Evolutionary conservation across 30 jellyfish, hydroid and myxozoan genomes (phyloP).

Genomic region (Aurelia aurita): DNA sequence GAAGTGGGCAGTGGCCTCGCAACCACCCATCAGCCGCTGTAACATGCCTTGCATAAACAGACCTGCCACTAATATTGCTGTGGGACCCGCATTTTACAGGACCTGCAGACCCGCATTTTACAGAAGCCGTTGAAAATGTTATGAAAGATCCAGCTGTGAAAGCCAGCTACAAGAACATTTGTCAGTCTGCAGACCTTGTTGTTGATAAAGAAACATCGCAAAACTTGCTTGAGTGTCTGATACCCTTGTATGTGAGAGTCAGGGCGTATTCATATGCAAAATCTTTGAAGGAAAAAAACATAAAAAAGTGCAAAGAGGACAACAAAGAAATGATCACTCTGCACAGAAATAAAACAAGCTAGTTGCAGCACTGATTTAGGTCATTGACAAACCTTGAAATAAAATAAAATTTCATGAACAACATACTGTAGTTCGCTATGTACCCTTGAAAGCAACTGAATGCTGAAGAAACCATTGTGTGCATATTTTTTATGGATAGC

Average conservation of each 20-base stretch:
- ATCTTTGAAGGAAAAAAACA: constrained; percentile 10
- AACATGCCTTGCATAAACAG: no score
- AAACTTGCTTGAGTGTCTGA: constrained; percentile 27
- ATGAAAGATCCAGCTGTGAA: constrained; percentile 1
- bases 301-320: neutral
- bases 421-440: neutral
- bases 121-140: neutral
- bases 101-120: no score
- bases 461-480: no score
- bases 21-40: no score
- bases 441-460: no score
- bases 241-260: neutral
- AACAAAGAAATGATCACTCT: neutral
- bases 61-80: no score
- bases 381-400: neutral
- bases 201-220: constrained; percentile 14
- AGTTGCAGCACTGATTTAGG: constrained; percentile 5
- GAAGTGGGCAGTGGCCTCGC: no score
- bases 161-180: neutral
- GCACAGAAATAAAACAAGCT: constrained; percentile 9
- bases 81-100: no score
- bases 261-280: constrained; percentile 27
- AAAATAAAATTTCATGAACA: no score
- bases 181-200: constrained; percentile 14
- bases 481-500: no score